Percentiles rank a stretch among this genome's conserved stretches.
Conservation (phyloP, 2,797 vertebrate genomes). For the Syngnathus acus region DNA sequence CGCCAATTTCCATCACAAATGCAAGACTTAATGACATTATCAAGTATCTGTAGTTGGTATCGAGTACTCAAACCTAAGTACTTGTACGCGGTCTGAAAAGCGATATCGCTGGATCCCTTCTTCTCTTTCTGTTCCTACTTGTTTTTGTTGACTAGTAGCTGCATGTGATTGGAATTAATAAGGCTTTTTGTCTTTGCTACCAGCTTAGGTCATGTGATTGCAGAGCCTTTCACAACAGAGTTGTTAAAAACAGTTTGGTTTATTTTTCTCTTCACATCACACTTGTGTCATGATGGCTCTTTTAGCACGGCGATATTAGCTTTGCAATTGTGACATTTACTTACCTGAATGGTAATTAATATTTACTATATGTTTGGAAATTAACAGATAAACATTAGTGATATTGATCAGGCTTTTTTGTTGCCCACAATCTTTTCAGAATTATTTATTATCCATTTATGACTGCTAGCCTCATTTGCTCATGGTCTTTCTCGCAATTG, state of each 20-base stretch:
- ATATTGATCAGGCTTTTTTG: background rate
- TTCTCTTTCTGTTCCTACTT: background rate
- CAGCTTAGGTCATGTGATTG: slow-evolving; percentile 30
- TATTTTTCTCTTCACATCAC: slow-evolving; percentile 39
- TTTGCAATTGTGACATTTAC: background rate
- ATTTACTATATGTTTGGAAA: background rate
- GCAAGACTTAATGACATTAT: no score
- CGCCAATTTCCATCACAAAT: no score
- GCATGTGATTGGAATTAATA: slow-evolving; percentile 2
- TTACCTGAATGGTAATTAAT: background rate
- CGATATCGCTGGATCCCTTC: no score
- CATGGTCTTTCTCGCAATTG: background rate
- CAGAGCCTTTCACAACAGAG: slow-evolving; percentile 24
- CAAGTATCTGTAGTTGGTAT: no score
- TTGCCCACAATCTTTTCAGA: background rate
- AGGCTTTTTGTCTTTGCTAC: slow-evolving; percentile 16
- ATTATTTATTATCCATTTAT: background rate
- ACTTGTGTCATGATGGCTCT: background rate
- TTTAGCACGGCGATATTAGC: background rate
- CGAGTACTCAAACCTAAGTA: background rate
- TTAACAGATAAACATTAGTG: background rate
- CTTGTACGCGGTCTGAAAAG: background rate
- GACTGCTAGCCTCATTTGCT: background rate
- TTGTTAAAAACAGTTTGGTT: slow-evolving; percentile 20
- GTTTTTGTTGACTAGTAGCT: background rate